Evolutionary conservation across 2,113 vertebrate genomes (phyloP), one percentile per base, ranked within the genome.

Genomic region (Microtus ochrogaster): DNA sequence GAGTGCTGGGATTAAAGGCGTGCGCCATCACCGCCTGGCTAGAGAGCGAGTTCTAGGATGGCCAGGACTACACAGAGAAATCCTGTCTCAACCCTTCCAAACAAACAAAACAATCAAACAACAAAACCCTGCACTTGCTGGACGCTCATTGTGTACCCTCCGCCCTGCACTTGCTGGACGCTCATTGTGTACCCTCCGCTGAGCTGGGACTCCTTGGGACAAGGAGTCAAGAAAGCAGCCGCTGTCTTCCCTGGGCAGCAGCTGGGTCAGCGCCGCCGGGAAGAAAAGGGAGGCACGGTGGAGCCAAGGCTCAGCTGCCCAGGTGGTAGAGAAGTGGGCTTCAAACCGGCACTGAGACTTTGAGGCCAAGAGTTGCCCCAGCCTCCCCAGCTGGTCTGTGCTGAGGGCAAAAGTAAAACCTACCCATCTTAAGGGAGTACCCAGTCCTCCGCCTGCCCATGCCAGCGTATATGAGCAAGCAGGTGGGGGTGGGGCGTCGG

Each of bases 131-230:
- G 61, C 22, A 33, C 0, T 13, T 0, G 6, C 4, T 4, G 26
- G 12, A 22, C 0, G 0, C 24, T 7, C 2, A 3, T 72, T 55
- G 5, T 28, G 0, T 14, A 5, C 13, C 8, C 41, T 73, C 61
- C 8, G 10, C 0, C 24, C 61, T 10, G 61, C 22, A 33, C 0
- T 13, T 0, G 6, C 4, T 4, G 26, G 12, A 22, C 0, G 0
- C 24, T 7, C 2, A 3, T 72, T 55, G 5, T 28, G 0, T 14
- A 5, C 13, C 8, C 41, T 73, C 61, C 8, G 10, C 0, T 21
- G 58, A 66, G 74, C 21, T 1, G 10, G 19, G n/a, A n/a, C n/a
- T n/a, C n/a, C n/a, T n/a, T n/a, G n/a, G n/a, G 16, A 26, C 6
- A 65, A 26, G 61, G 82, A 30, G 74, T 36, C 12, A 77, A 41